Evolutionary conservation across 1,140 invertebrate genomes (phyloP).

Genomic region (Hestina assimilis): DNA sequence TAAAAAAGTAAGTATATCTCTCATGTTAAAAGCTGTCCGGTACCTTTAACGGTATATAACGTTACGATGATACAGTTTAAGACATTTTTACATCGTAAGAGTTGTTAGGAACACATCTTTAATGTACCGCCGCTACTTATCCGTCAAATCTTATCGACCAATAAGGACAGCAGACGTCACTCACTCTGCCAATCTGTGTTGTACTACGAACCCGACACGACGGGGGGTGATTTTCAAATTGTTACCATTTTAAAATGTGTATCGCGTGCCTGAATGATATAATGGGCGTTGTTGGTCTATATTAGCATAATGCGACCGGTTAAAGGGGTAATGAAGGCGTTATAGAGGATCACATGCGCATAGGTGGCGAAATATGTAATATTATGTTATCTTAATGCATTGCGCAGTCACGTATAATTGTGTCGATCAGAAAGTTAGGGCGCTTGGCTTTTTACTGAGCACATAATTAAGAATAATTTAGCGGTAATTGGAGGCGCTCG

Average conservation of each 20-base stretch:
- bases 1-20: neutral
- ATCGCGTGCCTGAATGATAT: slow-evolving; percentile 62
- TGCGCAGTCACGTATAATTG: slow-evolving; percentile 47
- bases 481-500: too few species aligned
- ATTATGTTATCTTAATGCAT: slow-evolving; percentile 61
- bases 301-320: slow-evolving; percentile 49
- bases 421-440: slow-evolving; percentile 29
- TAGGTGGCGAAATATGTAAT: slow-evolving; percentile 60
- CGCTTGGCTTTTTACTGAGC: slow-evolving; percentile 2
- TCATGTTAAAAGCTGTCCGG: too few species aligned
- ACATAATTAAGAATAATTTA: neutral
- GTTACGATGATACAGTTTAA: slow-evolving; percentile 64
- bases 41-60: slow-evolving; percentile 28
- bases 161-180: slow-evolving; percentile 72
- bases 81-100: slow-evolving; percentile 64
- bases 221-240: slow-evolving; percentile 64
- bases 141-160: slow-evolving; percentile 73
- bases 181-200: slow-evolving; percentile 67
- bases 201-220: slow-evolving; percentile 45
- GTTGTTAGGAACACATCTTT: slow-evolving; percentile 59
- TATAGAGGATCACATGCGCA: slow-evolving; percentile 32
- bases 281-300: slow-evolving; percentile 35
- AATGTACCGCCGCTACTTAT: slow-evolving; percentile 63
- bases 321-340: slow-evolving; percentile 56
- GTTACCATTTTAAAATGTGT: slow-evolving; percentile 57